Conservation (phyloP, 2,888 invertebrate genomes). For the Noctua janthe region DNA sequence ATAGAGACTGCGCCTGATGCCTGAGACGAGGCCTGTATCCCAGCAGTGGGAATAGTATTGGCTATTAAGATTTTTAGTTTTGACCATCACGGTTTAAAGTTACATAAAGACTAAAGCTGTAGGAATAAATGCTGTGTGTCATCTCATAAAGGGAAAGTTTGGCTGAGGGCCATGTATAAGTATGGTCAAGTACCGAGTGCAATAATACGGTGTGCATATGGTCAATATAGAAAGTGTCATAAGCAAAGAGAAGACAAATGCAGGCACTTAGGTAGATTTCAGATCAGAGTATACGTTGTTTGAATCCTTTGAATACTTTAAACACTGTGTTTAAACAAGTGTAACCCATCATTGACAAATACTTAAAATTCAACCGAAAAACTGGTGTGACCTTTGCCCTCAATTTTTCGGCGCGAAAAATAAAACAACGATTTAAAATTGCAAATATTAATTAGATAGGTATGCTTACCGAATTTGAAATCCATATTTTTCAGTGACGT, state of each 20-base stretch:
- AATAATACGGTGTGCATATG: neutral
- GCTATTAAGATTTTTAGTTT: neutral
- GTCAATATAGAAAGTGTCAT: conserved; percentile 31
- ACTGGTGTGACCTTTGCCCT: neutral
- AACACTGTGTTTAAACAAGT: neutral
- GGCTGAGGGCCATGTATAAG: neutral
- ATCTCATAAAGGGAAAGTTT: conserved; percentile 40
- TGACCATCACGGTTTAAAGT: neutral
- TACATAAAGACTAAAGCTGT: conserved; percentile 6
- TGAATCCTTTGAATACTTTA: neutral
- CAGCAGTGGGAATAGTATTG: neutral
- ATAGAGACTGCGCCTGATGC: neutral
- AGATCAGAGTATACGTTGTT: neutral
- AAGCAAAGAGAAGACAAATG: neutral
- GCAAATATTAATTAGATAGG: neutral
- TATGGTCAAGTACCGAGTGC: conserved; percentile 21
- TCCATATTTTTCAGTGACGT: conserved; percentile 48
- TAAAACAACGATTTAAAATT: neutral
- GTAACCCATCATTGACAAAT: neutral
- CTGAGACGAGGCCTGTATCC: neutral
- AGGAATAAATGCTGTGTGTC: neutral
- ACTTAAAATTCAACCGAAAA: neutral
- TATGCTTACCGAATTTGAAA: conserved; percentile 61
- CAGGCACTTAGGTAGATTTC: neutral
- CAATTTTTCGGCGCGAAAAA: neutral